Conservation (phyloP, 2,888 invertebrate species). For the Danaus chrysippus region DNA sequence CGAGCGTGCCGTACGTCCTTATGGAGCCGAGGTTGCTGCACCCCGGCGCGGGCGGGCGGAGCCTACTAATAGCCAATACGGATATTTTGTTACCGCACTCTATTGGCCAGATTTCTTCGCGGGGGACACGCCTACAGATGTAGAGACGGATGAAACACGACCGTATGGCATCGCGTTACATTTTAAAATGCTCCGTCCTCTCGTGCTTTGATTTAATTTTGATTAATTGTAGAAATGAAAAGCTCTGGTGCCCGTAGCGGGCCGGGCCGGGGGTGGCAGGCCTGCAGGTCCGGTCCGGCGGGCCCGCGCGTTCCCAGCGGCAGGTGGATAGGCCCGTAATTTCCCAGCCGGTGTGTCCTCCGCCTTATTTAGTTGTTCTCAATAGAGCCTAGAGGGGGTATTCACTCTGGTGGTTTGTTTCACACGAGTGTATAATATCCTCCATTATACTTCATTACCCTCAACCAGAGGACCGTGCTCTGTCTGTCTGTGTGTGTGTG, state of each 20-base stretch:
- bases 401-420: slow-evolving; percentile 41
- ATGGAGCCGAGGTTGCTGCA: slow-evolving; percentile 27
- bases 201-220: slow-evolving; percentile 70
- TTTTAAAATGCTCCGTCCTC: slow-evolving; percentile 41
- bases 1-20: slow-evolving; percentile 41
- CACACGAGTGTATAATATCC: slow-evolving; percentile 47
- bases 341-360: slow-evolving; percentile 36
- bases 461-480: not conserved
- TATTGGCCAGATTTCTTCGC: slow-evolving; percentile 81
- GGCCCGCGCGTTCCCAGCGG: slow-evolving; percentile 32
- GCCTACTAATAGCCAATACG: slow-evolving; percentile 80
- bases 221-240: slow-evolving; percentile 78
- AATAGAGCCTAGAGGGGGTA: slow-evolving; percentile 38
- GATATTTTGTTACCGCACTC: slow-evolving; percentile 79
- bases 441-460: slow-evolving; percentile 50
- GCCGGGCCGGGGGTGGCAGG: slow-evolving; percentile 25
- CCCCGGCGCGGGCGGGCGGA: slow-evolving; percentile 60
- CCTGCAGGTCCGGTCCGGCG: slow-evolving; percentile 26
- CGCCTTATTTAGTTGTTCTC: slow-evolving; percentile 37
- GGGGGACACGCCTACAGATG: slow-evolving; percentile 66
- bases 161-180: slow-evolving; percentile 43
- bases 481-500: not conserved
- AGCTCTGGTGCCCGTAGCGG: slow-evolving; percentile 45
- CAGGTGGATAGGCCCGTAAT: slow-evolving; percentile 43
- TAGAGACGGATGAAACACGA: slow-evolving; percentile 42